Evolutionary conservation across 2,888 invertebrate species (phyloP).

Genomic region (Eubasilissa splendida): DNA sequence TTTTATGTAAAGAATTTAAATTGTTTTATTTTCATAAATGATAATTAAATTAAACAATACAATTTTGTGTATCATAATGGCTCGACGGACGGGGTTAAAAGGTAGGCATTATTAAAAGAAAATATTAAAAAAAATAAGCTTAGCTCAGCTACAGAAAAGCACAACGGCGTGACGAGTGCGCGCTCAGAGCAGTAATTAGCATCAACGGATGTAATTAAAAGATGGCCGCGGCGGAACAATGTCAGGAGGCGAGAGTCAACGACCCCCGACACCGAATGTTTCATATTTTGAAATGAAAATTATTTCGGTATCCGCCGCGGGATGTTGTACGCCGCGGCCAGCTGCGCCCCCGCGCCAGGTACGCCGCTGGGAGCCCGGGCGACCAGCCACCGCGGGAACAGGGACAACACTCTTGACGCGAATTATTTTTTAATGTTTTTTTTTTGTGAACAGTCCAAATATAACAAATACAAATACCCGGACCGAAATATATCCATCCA

Average conservation of each 20-base stretch:
- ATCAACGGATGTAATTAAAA: slow-evolving; percentile 58
- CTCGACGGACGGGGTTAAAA: slow-evolving; percentile 1
- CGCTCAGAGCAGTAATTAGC: slow-evolving; percentile 38
- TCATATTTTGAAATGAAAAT: slow-evolving; percentile 21
- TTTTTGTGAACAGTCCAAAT: too few relatives aligned
- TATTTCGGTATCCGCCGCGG: slow-evolving; percentile 1
- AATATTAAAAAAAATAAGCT: slow-evolving; percentile 35
- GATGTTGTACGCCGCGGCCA: background rate
- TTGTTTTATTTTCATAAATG: too few relatives aligned
- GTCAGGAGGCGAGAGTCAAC: slow-evolving; percentile 24
- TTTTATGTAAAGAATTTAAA: too few relatives aligned
- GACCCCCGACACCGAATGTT: slow-evolving; percentile 28
- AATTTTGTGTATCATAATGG: slow-evolving; percentile 1
- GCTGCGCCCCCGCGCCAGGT: background rate
- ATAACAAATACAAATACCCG: too few relatives aligned
- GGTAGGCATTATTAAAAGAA: slow-evolving; percentile 39
- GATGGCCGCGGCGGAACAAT: slow-evolving; percentile 45
- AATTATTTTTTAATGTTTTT: too few relatives aligned
- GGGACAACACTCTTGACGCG: too few relatives aligned
- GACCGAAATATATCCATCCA: too few relatives aligned
- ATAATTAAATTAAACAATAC: background rate
- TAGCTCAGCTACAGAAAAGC: slow-evolving; percentile 37
- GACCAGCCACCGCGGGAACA: too few relatives aligned
- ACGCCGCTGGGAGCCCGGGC: background rate
- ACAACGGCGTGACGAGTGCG: slow-evolving; percentile 49